A percentile compares a stretch with the other conserved stretches of the same genome.
phyloP scores from a whole-genome alignment of 2,113 vertebrate species.

The Litocranius walleri region DNA sequence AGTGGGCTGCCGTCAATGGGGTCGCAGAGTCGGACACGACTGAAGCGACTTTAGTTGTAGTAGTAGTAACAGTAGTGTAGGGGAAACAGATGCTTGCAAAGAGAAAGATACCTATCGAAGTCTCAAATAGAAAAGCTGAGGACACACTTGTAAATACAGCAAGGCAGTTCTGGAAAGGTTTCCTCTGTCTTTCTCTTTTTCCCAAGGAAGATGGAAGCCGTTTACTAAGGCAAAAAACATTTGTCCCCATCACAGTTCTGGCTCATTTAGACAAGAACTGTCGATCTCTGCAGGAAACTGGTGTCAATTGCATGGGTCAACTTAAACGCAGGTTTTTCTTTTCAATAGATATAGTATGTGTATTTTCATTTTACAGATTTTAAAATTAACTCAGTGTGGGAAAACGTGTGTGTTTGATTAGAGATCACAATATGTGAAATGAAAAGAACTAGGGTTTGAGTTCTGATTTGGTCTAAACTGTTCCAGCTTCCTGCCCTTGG shows the following conservation, averaged over 20 bases:
- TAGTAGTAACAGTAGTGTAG: not conserved
- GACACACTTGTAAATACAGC: not conserved
- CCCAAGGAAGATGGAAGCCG: not conserved
- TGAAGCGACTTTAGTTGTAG: too few relatives aligned
- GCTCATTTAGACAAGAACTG: not conserved
- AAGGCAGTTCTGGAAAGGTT: not conserved
- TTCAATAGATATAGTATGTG: not conserved
- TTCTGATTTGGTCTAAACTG: not conserved
- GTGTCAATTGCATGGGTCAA: not conserved
- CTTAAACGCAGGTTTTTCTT: not conserved
- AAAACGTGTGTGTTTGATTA: not conserved
- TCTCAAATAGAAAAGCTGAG: not conserved
- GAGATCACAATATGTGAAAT: not conserved
- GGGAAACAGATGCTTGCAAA: not conserved
- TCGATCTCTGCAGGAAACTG: not conserved
- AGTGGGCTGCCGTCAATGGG: too few relatives aligned
- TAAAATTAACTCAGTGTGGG: not conserved
- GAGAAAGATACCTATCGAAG: not conserved
- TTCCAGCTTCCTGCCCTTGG: not conserved
- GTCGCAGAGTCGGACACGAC: too few relatives aligned
- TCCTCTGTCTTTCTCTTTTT: not conserved
- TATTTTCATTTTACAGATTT: not conserved
- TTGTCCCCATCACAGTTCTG: not conserved
- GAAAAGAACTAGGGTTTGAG: not conserved
- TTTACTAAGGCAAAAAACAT: not conserved